Conservation (phyloP, 2,797 vertebrate species). For the Heteromormyrus szaboi region DNA sequence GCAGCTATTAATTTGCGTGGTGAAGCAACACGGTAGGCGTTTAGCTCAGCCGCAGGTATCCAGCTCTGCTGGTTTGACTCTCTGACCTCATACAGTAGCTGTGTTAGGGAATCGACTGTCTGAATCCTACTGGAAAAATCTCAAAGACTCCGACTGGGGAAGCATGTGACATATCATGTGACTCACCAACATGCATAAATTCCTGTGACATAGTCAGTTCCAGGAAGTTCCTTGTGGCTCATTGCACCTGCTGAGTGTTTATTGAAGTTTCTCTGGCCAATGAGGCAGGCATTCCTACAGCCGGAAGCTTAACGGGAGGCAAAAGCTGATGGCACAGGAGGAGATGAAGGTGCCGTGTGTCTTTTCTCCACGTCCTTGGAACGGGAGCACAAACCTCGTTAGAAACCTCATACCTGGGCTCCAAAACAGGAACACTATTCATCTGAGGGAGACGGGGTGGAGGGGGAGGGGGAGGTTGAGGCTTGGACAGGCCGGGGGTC, state of each 20-base stretch:
- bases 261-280: not conserved
- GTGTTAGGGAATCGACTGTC: not conserved
- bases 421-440: constrained; percentile 68
- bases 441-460: not conserved
- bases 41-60: not conserved
- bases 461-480: not conserved
- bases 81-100: not conserved
- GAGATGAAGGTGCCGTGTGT: not conserved
- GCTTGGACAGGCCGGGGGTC: not conserved
- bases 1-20: not conserved
- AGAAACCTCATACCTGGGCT: constrained; percentile 61
- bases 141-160: not conserved
- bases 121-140: constrained; percentile 1
- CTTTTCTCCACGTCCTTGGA: not conserved
- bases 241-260: not conserved
- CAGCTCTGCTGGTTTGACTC: not conserved
- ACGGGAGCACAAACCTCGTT: not conserved
- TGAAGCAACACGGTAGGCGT: not conserved
- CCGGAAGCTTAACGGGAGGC: not conserved
- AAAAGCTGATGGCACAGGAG: not conserved
- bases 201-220: not conserved
- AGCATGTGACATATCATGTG: not conserved
- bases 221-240: not conserved
- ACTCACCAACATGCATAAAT: not conserved
- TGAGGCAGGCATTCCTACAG: not conserved